Conservation (phyloP, 2,888 invertebrate species). For the Timema cristinae region DNA sequence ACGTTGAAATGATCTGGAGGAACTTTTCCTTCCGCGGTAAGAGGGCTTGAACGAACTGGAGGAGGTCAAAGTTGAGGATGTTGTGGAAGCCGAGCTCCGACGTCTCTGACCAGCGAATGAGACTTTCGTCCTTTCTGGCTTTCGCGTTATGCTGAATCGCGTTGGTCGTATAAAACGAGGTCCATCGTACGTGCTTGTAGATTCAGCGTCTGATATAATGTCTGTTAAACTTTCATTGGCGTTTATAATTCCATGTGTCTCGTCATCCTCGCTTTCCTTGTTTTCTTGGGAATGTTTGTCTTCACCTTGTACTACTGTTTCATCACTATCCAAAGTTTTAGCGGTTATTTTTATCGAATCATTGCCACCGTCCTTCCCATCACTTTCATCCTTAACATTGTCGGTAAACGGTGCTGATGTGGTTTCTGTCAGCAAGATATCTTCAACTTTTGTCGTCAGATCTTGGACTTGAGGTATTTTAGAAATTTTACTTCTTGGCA, state of each 20-base stretch:
- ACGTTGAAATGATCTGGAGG: conserved; percentile 21
- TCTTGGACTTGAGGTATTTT: too few relatives aligned
- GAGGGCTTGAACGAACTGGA: conserved; percentile 17
- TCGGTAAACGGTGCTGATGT: background rate
- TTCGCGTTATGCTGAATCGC: conserved; percentile 31
- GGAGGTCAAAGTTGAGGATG: conserved; percentile 3
- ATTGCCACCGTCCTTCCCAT: background rate
- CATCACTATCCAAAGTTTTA: background rate
- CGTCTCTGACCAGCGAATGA: conserved; percentile 26
- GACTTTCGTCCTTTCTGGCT: conserved; percentile 30
- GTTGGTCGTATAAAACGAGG: conserved; percentile 33
- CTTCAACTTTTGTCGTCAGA: background rate
- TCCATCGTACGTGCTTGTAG: conserved; percentile 24
- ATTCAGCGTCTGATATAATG: background rate
- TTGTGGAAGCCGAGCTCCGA: conserved; percentile 9
- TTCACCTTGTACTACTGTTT: background rate
- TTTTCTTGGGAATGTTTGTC: too few relatives aligned
- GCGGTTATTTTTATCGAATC: background rate
- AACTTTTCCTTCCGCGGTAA: conserved; percentile 18
- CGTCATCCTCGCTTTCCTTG: background rate
- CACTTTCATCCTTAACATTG: background rate
- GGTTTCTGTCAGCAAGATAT: background rate
- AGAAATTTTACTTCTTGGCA: background rate
- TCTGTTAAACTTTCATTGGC: too few relatives aligned
- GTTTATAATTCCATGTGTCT: background rate